Conservation (phyloP, 2,797 vertebrate species). For the Sebastes kiyomatsui region DNA sequence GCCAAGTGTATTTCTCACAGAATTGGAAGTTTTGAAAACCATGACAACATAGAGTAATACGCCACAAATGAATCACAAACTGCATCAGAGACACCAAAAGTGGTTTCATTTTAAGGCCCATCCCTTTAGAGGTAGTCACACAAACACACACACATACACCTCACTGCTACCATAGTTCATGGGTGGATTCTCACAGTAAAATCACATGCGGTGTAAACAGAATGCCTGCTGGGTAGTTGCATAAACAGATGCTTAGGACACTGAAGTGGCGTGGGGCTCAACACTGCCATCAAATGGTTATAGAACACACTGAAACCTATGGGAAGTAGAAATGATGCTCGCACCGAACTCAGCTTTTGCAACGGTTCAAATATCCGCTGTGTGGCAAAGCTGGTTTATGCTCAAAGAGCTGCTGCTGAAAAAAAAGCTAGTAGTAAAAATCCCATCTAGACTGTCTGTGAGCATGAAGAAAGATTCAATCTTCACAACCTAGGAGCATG, state of each 20-base stretch:
- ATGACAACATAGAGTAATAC: background rate
- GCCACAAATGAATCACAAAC: background rate
- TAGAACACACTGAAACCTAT: conserved; percentile 7
- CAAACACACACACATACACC: background rate
- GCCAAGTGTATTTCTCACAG: background rate
- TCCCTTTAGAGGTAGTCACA: background rate
- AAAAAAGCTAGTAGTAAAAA: background rate
- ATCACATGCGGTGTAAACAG: background rate
- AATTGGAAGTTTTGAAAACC: background rate
- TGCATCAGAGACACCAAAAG: background rate
- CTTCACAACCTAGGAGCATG: too few species aligned
- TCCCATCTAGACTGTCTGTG: background rate
- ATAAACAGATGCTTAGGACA: background rate
- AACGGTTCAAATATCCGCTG: background rate
- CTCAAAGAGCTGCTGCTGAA: background rate
- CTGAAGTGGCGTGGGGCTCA: conserved; percentile 54
- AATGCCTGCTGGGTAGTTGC: background rate
- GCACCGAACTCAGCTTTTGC: background rate
- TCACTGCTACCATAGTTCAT: background rate
- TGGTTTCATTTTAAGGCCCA: background rate
- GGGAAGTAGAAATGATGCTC: background rate
- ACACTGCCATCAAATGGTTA: conserved; percentile 78
- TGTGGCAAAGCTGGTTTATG: background rate
- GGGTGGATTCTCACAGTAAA: background rate
- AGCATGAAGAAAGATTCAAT: background rate